Conservation (phyloP, 2,113 vertebrate genomes). For the Hemibagrus wyckioides region DNA sequence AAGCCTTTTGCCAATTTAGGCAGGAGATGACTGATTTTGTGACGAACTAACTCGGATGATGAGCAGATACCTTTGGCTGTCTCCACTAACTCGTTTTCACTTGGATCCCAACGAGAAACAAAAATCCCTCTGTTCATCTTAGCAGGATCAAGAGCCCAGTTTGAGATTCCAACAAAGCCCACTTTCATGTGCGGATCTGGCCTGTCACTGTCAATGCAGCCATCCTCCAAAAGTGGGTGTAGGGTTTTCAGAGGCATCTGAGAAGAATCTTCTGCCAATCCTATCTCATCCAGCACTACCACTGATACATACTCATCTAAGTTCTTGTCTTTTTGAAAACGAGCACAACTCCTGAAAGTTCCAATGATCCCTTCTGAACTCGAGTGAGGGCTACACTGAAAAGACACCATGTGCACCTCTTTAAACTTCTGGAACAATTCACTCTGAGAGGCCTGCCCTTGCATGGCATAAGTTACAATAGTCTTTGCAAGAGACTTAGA, state of each 20-base stretch:
- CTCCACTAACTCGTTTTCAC: slow-evolving; percentile 72
- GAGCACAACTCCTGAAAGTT: slow-evolving; percentile 76
- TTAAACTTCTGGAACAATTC: slow-evolving; percentile 71
- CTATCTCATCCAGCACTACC: slow-evolving; percentile 79
- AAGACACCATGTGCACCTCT: slow-evolving; percentile 78
- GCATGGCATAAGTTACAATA: slow-evolving; percentile 76
- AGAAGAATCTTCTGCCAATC: slow-evolving; percentile 78
- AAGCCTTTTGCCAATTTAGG: slow-evolving; percentile 72
- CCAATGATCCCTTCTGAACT: slow-evolving; percentile 78
- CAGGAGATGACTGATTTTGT: slow-evolving; percentile 71
- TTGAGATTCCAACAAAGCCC: slow-evolving; percentile 80
- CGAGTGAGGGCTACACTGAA: slow-evolving; percentile 81
- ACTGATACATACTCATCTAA: slow-evolving; percentile 77
- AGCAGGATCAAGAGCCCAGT: slow-evolving; percentile 81
- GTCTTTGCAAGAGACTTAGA: slow-evolving; percentile 82
- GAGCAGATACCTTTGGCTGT: slow-evolving; percentile 78
- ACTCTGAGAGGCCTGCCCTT: slow-evolving; percentile 68
- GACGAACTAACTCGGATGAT: slow-evolving; percentile 56
- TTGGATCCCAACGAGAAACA: slow-evolving; percentile 76
- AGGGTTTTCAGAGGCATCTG: slow-evolving; percentile 80
- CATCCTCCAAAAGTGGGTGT: slow-evolving; percentile 79
- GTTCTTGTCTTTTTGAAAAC: slow-evolving; percentile 77
- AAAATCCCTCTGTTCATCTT: slow-evolving; percentile 83
- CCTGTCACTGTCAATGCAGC: slow-evolving; percentile 74
- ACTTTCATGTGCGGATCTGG: slow-evolving; percentile 76